Percentiles rank a stretch among this genome's conserved stretches.
phyloP scores from a whole-genome alignment of 2,888 invertebrate species.

The Amphiduros pacificus region DNA sequence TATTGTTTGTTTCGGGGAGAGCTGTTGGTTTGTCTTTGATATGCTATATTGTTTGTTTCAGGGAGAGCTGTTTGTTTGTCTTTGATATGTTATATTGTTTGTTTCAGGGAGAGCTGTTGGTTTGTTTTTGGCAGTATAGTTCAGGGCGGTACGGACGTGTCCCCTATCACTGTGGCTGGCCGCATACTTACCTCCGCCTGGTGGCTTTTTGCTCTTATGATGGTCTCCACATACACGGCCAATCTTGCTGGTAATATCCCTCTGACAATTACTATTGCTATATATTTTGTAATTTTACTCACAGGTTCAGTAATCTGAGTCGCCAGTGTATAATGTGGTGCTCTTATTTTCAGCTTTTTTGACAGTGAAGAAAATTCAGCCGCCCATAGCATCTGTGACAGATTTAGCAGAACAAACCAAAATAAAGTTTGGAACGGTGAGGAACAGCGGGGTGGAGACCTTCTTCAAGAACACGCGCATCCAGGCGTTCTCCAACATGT shows the following conservation, averaged over 20 bases:
- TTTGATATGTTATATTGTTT: no score
- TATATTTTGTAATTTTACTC: no score
- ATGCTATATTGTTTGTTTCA: no score
- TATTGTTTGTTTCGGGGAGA: no score
- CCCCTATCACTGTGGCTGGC: slow-evolving; percentile 30
- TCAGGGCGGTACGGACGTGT: slow-evolving; percentile 35
- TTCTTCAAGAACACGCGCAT: slow-evolving; percentile 55
- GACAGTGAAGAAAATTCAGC: slow-evolving; percentile 55
- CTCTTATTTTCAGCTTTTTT: slow-evolving; percentile 56
- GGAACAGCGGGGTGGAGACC: slow-evolving; percentile 49
- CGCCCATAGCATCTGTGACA: slow-evolving; percentile 51
- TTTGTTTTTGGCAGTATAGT: slow-evolving; percentile 53
- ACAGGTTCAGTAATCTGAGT: no score
- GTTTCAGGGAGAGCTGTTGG: slow-evolving; percentile 52
- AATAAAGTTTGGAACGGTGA: slow-evolving; percentile 55
- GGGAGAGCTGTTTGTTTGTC: no score
- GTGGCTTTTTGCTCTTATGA: slow-evolving; percentile 56
- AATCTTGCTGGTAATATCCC: no score
- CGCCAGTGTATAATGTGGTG: no score
- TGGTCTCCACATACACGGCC: slow-evolving; percentile 56
- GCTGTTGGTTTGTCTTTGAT: no score
- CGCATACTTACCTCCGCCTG: slow-evolving; percentile 53
- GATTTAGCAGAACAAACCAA: slow-evolving; percentile 53
- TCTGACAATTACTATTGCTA: no score
- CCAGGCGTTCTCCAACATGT: slow-evolving; percentile 53